Conservation (phyloP, 2,888 invertebrate genomes). For the Phymatocera aterrima region DNA sequence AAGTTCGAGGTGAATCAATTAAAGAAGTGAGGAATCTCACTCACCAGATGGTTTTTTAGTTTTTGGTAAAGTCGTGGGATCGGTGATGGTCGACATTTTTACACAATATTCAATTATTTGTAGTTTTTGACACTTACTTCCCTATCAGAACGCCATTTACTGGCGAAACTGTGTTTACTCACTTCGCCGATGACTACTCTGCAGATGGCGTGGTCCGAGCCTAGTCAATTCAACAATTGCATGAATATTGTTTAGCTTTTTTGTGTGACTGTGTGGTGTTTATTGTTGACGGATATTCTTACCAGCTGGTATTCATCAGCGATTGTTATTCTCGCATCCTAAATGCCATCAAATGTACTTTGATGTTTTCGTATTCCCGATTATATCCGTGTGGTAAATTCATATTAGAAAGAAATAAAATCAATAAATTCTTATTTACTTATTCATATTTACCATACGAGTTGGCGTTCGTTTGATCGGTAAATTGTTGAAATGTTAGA, state of each 20-base stretch:
- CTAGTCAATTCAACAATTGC: slow-evolving; percentile 32
- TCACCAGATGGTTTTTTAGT: slow-evolving; percentile 72
- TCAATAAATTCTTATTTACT: background rate
- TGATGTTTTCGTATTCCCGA: background rate
- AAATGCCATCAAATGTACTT: background rate
- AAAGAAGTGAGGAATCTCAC: slow-evolving; percentile 35
- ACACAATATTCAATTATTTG: background rate
- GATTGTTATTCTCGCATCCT: background rate
- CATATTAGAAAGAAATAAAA: background rate
- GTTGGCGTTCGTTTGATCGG: background rate
- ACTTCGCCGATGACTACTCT: background rate
- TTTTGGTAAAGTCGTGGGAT: slow-evolving; percentile 65
- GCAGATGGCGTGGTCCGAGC: background rate
- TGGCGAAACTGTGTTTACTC: slow-evolving; percentile 16
- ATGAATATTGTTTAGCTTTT: background rate
- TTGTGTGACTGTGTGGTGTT: background rate
- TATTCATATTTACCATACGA: background rate
- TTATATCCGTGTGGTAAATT: background rate
- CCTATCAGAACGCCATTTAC: slow-evolving; percentile 21
- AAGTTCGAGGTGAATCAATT: background rate
- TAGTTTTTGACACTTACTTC: slow-evolving; percentile 27
- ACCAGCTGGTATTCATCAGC: background rate
- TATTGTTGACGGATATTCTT: background rate
- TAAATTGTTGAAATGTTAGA: background rate
- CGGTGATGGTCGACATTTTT: slow-evolving; percentile 64